Base-by-base conservation (phyloP, 1,140 invertebrate genomes). In the Drosophila kurseongensis region DNA sequence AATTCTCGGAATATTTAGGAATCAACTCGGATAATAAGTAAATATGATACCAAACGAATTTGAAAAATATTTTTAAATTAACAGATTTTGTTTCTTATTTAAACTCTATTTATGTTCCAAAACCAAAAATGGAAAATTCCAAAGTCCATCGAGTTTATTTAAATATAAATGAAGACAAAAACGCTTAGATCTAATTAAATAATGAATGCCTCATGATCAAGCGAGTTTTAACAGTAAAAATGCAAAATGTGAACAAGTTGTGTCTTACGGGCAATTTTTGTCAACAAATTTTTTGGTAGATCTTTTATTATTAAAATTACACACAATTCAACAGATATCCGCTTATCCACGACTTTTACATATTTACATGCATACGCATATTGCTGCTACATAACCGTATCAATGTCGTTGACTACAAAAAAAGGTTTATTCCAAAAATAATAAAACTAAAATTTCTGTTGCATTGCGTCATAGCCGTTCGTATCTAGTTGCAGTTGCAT, bases 391-490 rank as follows among this genome's bases (percentile, higher is more conserved):
- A 45, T 23, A 72, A 40, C 36, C 52, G 18, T 51, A 32, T 44
- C 23, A 62, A 52, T 55, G 41, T 42, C 47, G 38, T 63, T 50
- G 14, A 61, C 68, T 68, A 59, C 62, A 78, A 75, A 69, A 67
- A 41, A 72, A 55, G 16, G 45, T 88, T 73, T 82, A 71, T 72
- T 83, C 72, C 75, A 88, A 88, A 82, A 76, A 77, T 88, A 88
- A 86, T 76, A 79, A 82, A 81, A 76, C 60, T 79, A 86, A 54
- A 68, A 82, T 73, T 88, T 86, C 51, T 80, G 72, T 67, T 65
- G 62, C 57, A 68, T 67, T 74, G 36, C 29, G 57, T 35, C 61
- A 13, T 54, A 58, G 71, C 58, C 75, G 41, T 51, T 76, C 41
- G 73, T 47, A 45, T 63, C 62, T 56, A 60, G 61, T 63, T 55